Evolutionary conservation across 2,888 invertebrate genomes (phyloP), one percentile per base, ranked within the genome.

Genomic region (Hybos culiciformis): DNA sequence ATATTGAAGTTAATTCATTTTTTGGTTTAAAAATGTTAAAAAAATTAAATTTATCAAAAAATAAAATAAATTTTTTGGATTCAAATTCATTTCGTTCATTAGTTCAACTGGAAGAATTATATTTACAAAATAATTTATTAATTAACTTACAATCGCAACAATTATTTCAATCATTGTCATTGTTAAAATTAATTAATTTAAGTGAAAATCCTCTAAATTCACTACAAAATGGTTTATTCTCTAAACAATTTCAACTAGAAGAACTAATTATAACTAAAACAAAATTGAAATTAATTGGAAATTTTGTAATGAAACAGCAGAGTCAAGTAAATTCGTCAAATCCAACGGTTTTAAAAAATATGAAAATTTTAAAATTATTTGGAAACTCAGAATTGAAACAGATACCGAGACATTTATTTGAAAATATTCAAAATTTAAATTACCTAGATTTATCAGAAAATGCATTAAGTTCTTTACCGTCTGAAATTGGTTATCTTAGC

Each of bases 1-100:
- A 53, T 9, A 53, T 63, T 14, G 59, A 59, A 45, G 57, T 56
- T 41, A 78, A 81, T 57, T 74, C 83, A 54, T 77, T 90, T 62
- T 79, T 80, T 58, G 83, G 83, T 54, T 68, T 88, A 48, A 72
- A 68, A 38, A 74, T 80, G 56, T 70, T 90, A 53, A 74, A 74
- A 55, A 71, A 68, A 46, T 69, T 87, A 53, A 78, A 83, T 62
- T 63, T 64, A 23, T 59, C 64, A 6, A 54, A 58, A 44, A 85
- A 84, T 63, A 71, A 73, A 53, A 68, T 85, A 56, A 68, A 72
- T 40, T 69, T 66, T 51, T 69, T 86, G 51, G 63, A 67, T 53
- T 60, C 76, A 74, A 52, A 80, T 75, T 62, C 76, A 43, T 85
- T 88, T 61, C 76, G 77, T 56, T 75, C 78, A 45, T 71, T 86